Base-by-base conservation (phyloP, 2,888 invertebrate species). In the Amiota communis region DNA sequence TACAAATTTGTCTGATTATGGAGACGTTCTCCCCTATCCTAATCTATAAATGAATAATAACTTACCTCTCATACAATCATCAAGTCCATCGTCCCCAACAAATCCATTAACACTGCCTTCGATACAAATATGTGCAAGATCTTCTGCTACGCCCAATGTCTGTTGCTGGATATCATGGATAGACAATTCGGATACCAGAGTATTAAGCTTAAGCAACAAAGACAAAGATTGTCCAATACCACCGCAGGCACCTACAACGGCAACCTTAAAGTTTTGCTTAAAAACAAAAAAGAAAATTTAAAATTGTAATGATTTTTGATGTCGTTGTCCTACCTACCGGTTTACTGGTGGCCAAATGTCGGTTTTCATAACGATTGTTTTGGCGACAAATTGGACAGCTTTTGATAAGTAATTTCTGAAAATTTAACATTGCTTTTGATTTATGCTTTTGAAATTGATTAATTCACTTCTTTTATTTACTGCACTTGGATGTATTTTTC, bases 181-280 rank as follows among this genome's bases (percentile, higher is more conserved):
- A 0, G 95, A 93, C 78, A 99, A 91, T 81, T 94, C 92, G 36
- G 93, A 93, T 49, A 99, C 93, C 74, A 95, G 90, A 0, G 96
- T 95, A 85, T 96, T 96, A 80, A 94, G 93, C 90, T 99, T 99
- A 78, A 99, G 90, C 23, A 99, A 92, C 75, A 99, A 91, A 0
- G 97, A 94, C 79, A 99, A 90, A 8, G 98, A 98, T 90, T 99
- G 98, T 0, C 99, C 99, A 85, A 99, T 98, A 70, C 98, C 98
- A 72, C 99, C 99, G 79, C 95, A 93, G 0, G 98, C 98, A 64
- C 99, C 99, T 88, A 97, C 93, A 72, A 99, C 96, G 74, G 96
- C 95, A 56, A 99, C 98, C 92, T 97, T 97, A 84, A 93, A 93
- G 91, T 94, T 93, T 36, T 36, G 36, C 36, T 36, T 36, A 36